Evolutionary conservation across 2,888 invertebrate species (phyloP), one percentile per base, ranked within the genome.

Genomic region (Hipparchia sbordonii): DNA sequence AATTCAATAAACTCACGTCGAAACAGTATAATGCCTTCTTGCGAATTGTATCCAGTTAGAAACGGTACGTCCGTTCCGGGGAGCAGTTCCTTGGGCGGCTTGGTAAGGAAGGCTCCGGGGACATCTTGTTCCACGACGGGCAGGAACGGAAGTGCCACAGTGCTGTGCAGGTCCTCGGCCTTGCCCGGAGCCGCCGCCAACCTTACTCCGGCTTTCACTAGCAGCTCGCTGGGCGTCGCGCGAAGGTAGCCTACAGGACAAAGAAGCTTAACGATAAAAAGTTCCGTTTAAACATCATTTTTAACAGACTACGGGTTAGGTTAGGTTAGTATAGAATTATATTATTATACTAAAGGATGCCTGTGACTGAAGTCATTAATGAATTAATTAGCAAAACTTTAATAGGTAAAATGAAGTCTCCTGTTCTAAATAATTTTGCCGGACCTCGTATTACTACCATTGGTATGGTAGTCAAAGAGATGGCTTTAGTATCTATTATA

Each of bases 21-120:
- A 70, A 95, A 94, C n/a, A 95, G 89, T 52, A 95, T 91, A 82
- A 95, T 94, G n/a, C 95, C 96, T 79, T 96, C 96, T 77, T 96
- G 95, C 0, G 95, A 95, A 74, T 95, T 96, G 79, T 95, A 95
- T 0, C 96, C 96, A 0, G 95, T 94, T 76, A 96, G 92, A 79
- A 95, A 93, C 0, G 96, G 96, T 12, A 95, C 94, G 70, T 94
- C 94, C 39, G 92, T 90, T 23, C 95, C 95, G 0, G 91, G 89
- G 59, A 95, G 84, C 51, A 91, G 81, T 0, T 90, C 88, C 12
- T 83, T 80, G 0, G 96, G 96, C 8, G 88, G 82, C 62, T 91
- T 87, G 0, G 95, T 94, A 48, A 96, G 87, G 84, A 96, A 95
- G 59, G 94, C 94, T 6, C 79, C 93, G 45, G 79, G 88, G 71